A percentile compares a stretch with the other conserved stretches of the same genome.
These are phyloP conservation scores for Oplegnathus fasciatus DNA, from an alignment of 2,113 vertebrate genomes.

Conservation along the genomic window DNA sequence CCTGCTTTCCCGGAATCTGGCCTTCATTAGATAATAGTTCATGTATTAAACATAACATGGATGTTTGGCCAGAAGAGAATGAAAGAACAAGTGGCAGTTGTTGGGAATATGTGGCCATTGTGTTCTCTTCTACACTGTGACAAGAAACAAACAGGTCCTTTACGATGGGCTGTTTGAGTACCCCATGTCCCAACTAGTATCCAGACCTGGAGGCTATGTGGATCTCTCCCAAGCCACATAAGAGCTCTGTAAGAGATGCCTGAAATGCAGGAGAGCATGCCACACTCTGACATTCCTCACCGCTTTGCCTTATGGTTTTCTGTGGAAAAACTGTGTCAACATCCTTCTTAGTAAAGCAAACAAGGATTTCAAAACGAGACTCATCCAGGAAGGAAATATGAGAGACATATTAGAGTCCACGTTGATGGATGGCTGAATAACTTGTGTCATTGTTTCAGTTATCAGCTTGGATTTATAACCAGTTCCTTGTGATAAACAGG, in stretches of 20 bases:
- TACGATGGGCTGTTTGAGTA: constrained; percentile 36
- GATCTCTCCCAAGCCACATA: constrained; percentile 47
- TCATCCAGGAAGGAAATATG: constrained; percentile 44
- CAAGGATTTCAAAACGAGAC: constrained; percentile 39
- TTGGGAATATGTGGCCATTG: constrained; percentile 22
- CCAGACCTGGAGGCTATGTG: constrained; percentile 53
- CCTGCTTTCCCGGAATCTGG: constrained; percentile 75
- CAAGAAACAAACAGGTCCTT: constrained; percentile 39
- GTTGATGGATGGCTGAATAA: constrained; percentile 17
- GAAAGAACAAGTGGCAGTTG: constrained; percentile 47
- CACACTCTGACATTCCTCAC: constrained; percentile 24
- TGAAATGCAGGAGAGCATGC: constrained; percentile 49
- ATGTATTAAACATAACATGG: constrained; percentile 72
- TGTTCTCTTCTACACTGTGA: constrained; percentile 29
- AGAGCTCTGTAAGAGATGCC: constrained; percentile 40
- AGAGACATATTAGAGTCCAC: constrained; percentile 37
- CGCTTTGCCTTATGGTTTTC: constrained; percentile 35
- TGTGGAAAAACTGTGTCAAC: constrained; percentile 59
- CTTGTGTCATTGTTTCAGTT: constrained; percentile 36
- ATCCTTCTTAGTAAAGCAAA: constrained; percentile 55
- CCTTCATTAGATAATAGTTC: constrained; percentile 77
- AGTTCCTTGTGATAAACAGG: neutral
- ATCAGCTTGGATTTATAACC: constrained; percentile 11
- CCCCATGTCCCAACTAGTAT: constrained; percentile 32
- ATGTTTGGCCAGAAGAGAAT: constrained; percentile 34